phyloP scores from a whole-genome alignment of 2,888 invertebrate species.

The Cataglyphis livida region DNA sequence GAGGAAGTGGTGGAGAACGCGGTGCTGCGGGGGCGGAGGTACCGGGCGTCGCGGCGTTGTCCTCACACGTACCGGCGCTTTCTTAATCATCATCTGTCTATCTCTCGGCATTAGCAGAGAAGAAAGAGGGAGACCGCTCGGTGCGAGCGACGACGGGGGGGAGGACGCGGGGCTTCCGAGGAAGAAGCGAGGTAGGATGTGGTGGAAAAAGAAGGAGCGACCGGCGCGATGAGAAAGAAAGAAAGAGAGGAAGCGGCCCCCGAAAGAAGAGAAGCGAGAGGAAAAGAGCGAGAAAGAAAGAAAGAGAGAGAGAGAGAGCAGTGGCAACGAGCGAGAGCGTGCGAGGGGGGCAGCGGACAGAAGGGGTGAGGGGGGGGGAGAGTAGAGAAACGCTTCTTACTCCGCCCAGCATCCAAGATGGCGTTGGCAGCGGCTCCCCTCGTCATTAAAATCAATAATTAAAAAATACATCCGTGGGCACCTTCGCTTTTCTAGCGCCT shows the following conservation, averaged over 20 bases:
- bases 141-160: conserved; percentile 49
- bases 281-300: conserved; percentile 55
- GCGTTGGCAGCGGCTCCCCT: conserved; percentile 85
- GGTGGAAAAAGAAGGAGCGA: conserved; percentile 39
- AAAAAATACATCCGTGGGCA: conserved; percentile 85
- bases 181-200: conserved; percentile 52
- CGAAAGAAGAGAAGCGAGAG: conserved; percentile 54
- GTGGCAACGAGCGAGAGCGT: conserved; percentile 57
- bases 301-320: conserved; percentile 51
- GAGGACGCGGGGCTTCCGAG: conserved; percentile 24
- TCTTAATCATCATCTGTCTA: conserved; percentile 86
- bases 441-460: conserved; percentile 86
- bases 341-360: conserved; percentile 50
- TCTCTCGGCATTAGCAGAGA: conserved; percentile 82
- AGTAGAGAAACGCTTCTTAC: conserved; percentile 81
- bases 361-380: conserved; percentile 65
- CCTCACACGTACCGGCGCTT: conserved; percentile 84
- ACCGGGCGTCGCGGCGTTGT: conserved; percentile 79
- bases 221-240: conserved; percentile 60
- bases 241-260: conserved; percentile 62
- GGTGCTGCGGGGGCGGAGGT: conserved; percentile 61
- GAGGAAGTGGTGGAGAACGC: conserved; percentile 10
- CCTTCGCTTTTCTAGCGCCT: conserved; percentile 84
- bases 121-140: conserved; percentile 63
- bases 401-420: conserved; percentile 86